phyloP scores from a whole-genome alignment of 2,113 vertebrate species.

The Gnathonemus echidnorhynchus region DNA sequence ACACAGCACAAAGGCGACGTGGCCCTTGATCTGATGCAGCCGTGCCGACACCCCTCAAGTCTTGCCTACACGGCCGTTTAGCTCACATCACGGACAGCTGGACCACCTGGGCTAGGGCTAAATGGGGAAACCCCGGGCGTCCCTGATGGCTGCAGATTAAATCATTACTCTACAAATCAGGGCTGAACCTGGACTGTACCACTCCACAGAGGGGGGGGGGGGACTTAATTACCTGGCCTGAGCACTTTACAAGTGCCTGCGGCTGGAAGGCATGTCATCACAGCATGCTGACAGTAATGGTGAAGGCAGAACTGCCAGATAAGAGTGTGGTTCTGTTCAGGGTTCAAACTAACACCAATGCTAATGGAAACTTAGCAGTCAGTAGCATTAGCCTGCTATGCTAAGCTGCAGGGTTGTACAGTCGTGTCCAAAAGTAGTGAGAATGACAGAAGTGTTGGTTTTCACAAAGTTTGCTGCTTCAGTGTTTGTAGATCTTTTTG shows the following conservation, averaged over 20 bases:
- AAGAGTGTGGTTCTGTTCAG: background rate
- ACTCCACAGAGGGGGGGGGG: background rate
- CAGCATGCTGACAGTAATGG: background rate
- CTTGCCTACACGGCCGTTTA: constrained; percentile 3
- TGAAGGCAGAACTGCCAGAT: background rate
- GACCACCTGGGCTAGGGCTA: constrained; percentile 27
- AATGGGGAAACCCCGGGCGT: constrained; percentile 21
- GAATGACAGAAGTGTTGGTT: too few species aligned
- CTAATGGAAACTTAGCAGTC: background rate
- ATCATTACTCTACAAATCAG: constrained; percentile 33
- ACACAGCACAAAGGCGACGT: background rate
- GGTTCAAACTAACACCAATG: background rate
- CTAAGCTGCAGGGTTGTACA: background rate
- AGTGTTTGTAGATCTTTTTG: too few species aligned
- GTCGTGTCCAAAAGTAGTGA: background rate
- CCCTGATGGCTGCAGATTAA: constrained; percentile 27
- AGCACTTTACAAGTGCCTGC: background rate
- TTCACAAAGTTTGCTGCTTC: too few species aligned
- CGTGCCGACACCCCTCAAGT: background rate
- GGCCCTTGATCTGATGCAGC: background rate
- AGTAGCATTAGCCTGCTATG: background rate
- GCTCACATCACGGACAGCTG: constrained; percentile 16
- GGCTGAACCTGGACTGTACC: constrained; percentile 24
- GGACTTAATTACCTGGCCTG: constrained; percentile 33
- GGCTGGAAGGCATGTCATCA: background rate